phyloP scores from a whole-genome alignment of 2,797 vertebrate species.

The Argyrosomus regius region DNA sequence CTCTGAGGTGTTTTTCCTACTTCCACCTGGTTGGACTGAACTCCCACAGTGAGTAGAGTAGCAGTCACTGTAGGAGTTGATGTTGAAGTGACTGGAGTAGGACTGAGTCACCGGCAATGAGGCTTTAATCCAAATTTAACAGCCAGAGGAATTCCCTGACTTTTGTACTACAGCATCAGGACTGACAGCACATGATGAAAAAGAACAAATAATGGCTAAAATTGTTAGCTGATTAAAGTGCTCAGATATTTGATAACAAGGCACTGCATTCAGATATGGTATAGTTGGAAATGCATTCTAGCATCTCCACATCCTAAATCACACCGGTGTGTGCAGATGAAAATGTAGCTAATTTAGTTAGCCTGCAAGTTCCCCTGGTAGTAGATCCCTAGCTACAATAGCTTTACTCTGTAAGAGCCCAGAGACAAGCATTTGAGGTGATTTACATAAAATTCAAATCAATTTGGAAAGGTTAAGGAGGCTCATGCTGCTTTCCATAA shows the following conservation, averaged over 20 bases:
- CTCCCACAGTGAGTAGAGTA: slow-evolving; percentile 48
- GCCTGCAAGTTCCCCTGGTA: neutral
- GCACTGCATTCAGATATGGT: neutral
- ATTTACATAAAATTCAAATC: neutral
- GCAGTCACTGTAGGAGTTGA: slow-evolving; percentile 47
- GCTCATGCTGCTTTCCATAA: neutral
- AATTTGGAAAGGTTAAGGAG: neutral
- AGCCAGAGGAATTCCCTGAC: slow-evolving; percentile 48
- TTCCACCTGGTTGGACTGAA: slow-evolving; percentile 37
- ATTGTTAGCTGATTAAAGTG: neutral
- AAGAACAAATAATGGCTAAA: neutral
- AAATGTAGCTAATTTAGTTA: neutral
- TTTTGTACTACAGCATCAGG: slow-evolving; percentile 14
- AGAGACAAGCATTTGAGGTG: neutral
- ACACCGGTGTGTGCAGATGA: neutral
- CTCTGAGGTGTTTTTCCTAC: slow-evolving; percentile 38
- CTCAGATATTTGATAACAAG: neutral
- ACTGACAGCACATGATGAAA: slow-evolving; percentile 1
- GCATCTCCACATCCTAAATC: neutral
- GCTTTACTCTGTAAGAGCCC: neutral
- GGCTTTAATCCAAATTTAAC: slow-evolving; percentile 47
- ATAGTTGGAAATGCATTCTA: neutral
- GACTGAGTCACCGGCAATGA: slow-evolving; percentile 53
- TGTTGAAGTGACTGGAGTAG: slow-evolving; percentile 55
- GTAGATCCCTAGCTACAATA: neutral